Evolutionary conservation across 2,888 invertebrate species (phyloP).

Genomic region (Meloe dianella): DNA sequence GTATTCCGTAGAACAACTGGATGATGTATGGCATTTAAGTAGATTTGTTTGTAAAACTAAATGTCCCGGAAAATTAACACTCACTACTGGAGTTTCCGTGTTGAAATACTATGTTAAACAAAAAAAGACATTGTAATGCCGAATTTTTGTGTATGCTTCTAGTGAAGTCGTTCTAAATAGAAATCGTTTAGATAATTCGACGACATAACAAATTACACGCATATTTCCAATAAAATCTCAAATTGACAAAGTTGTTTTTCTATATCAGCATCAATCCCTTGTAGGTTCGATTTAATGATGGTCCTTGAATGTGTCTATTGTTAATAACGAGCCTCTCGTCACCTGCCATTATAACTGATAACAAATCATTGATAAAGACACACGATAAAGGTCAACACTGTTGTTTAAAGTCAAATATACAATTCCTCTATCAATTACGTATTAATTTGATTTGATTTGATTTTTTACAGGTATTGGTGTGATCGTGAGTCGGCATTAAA

Average conservation of each 20-base stretch:
- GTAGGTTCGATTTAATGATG: conserved; percentile 31
- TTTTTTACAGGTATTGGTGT: conserved; percentile 76
- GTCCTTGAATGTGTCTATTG: conserved; percentile 34
- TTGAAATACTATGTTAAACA: no score
- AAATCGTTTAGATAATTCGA: conserved; percentile 7
- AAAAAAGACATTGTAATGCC: no score
- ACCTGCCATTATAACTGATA: conserved; percentile 20
- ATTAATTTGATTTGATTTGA: conserved; percentile 9
- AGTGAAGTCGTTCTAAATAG: no score
- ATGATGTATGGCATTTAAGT: no score
- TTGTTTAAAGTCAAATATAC: background rate
- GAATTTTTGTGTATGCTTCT: no score
- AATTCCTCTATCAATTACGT: background rate
- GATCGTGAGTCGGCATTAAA: conserved; percentile 73
- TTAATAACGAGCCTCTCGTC: conserved; percentile 25
- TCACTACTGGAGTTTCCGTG: no score
- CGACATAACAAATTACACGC: conserved; percentile 16
- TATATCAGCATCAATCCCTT: conserved; percentile 13
- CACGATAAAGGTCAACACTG: conserved; percentile 16
- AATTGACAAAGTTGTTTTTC: conserved; percentile 29
- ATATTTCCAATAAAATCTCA: background rate
- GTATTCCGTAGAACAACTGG: no score
- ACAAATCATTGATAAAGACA: background rate
- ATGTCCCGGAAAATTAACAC: no score
- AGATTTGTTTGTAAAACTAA: no score